Conservation (phyloP, 2,113 vertebrate genomes). For the Microtus oregoni region DNA sequence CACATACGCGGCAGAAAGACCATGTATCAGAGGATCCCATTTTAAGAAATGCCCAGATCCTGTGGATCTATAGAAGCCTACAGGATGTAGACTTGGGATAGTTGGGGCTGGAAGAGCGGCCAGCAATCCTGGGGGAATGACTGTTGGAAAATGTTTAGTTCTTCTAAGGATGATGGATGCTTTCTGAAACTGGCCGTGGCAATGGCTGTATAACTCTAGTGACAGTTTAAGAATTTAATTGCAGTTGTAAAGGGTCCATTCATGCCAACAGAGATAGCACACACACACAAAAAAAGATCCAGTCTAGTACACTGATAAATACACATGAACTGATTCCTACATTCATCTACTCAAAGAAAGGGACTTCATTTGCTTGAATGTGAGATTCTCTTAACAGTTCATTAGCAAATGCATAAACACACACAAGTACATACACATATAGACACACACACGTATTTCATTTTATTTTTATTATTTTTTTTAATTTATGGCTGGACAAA, state of each 20-base stretch:
- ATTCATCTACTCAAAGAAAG: not conserved
- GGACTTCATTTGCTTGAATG: not conserved
- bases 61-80: not conserved
- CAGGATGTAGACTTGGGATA: not conserved
- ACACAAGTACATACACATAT: not conserved
- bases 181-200: not conserved
- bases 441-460: not conserved
- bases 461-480: not conserved
- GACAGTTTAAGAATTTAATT: not conserved
- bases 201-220: not conserved
- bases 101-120: too few species aligned
- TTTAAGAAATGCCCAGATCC: not conserved
- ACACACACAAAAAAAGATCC: not conserved
- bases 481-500: not conserved
- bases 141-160: not conserved
- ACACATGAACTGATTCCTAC: not conserved
- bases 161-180: not conserved
- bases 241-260: not conserved
- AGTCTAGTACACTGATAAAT: too few species aligned
- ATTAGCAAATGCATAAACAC: not conserved
- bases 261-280: not conserved
- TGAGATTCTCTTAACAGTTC: not conserved
- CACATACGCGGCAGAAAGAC: not conserved
- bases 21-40: fast-evolving
- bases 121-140: not conserved